Percentiles rank a stretch among this genome's conserved stretches.
Conservation (phyloP, 2,113 vertebrate species). For the Puffinus mauretanicus region DNA sequence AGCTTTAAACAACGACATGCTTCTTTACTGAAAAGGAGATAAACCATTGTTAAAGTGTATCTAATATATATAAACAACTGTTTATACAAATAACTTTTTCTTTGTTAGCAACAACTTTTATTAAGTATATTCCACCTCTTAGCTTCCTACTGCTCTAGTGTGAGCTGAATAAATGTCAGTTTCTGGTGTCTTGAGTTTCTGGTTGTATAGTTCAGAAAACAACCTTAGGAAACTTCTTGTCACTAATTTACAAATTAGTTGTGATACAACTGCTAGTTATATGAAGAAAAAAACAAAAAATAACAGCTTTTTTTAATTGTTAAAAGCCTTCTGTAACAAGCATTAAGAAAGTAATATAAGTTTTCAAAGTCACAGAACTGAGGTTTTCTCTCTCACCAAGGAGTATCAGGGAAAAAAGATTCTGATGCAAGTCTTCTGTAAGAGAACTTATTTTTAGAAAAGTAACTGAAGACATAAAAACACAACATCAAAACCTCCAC, state of each 20-base stretch:
- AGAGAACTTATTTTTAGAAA: not conserved
- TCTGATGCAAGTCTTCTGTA: not conserved
- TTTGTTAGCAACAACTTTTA: not conserved
- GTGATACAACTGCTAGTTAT: not conserved
- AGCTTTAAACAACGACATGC: constrained; percentile 98
- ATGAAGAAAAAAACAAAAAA: not conserved
- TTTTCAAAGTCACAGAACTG: not conserved
- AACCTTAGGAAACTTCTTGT: not conserved
- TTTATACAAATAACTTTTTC: not conserved
- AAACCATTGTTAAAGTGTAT: not conserved
- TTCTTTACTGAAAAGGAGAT: constrained; percentile 70
- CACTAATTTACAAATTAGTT: not conserved
- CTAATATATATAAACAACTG: not conserved
- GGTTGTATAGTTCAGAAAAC: not conserved
- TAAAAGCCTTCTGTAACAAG: not conserved
- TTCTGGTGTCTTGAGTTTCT: not conserved
- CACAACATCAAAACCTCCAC: not conserved
- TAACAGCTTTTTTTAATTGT: rapidly evolving
- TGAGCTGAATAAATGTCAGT: not conserved
- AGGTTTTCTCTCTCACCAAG: not conserved
- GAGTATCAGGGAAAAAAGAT: not conserved
- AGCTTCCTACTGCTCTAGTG: not conserved
- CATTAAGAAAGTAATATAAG: not conserved
- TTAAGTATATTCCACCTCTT: not conserved
- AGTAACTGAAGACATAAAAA: not conserved